Percentiles rank a stretch among this genome's conserved stretches.
These are phyloP conservation scores for Notoglanidium macrostoma DNA, from an alignment of 2,797 vertebrate species.

Conservation along the genomic window DNA sequence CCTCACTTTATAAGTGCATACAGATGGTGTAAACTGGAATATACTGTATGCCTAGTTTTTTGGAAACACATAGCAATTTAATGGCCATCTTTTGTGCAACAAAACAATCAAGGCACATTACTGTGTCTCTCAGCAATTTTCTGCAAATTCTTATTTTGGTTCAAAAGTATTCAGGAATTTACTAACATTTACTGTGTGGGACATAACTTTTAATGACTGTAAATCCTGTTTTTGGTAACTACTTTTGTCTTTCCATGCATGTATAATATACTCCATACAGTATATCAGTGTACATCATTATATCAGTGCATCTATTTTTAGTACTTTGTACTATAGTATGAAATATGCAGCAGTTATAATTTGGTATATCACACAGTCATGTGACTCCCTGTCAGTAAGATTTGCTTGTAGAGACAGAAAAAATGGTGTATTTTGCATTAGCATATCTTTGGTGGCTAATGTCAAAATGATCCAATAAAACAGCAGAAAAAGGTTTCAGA, in stretches of 20 bases:
- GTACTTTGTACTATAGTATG: neutral
- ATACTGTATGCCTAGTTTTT: neutral
- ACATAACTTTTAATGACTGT: neutral
- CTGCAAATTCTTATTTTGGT: neutral
- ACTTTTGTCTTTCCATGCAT: neutral
- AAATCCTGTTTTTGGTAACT: neutral
- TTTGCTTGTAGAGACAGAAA: neutral
- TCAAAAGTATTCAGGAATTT: neutral
- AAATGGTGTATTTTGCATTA: neutral
- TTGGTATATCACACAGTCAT: neutral
- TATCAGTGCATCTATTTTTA: neutral
- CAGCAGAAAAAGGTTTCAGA: neutral
- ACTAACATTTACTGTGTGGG: neutral
- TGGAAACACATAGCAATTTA: neutral
- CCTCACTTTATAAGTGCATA: neutral
- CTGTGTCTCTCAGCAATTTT: neutral
- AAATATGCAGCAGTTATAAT: neutral
- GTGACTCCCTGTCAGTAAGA: neutral
- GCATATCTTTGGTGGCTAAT: too few species aligned
- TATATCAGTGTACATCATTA: too few species aligned
- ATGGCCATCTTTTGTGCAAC: neutral
- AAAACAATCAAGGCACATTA: neutral
- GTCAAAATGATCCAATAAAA: neutral
- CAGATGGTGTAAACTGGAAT: neutral
- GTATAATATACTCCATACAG: neutral